These are phyloP conservation scores for Epinephelus malabaricus DNA, from an alignment of 2,797 vertebrate genomes.

Conservation along the genomic window DNA sequence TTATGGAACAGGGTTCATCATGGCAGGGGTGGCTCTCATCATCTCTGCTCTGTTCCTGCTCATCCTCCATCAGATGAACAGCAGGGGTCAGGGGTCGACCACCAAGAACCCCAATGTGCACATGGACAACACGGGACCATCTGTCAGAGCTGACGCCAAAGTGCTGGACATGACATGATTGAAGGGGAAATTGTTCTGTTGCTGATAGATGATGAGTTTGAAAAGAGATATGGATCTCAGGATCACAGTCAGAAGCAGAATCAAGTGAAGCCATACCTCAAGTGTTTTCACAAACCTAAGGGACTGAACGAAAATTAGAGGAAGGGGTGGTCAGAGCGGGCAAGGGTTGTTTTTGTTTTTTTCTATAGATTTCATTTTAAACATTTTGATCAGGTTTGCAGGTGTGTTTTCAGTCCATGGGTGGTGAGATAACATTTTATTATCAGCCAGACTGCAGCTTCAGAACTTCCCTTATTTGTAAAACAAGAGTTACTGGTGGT, in stretches of 20 bases:
- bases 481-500: background rate
- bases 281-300: background rate
- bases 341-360: background rate
- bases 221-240: background rate
- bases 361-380: background rate
- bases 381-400: background rate
- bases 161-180: slow-evolving; percentile 17
- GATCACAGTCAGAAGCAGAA: background rate
- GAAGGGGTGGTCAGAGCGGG: background rate
- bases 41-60: slow-evolving; percentile 79
- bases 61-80: slow-evolving; percentile 72
- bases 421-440: too few species aligned
- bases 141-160: slow-evolving; percentile 14
- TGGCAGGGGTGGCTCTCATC: slow-evolving; percentile 75
- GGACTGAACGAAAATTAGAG: background rate
- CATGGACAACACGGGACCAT: slow-evolving; percentile 1
- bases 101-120: background rate
- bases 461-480: background rate
- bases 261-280: background rate
- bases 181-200: background rate
- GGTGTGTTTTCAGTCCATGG: background rate
- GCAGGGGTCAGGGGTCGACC: slow-evolving; percentile 20
- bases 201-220: background rate
- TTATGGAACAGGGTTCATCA: slow-evolving; percentile 74
- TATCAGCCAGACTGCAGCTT: background rate